These are phyloP conservation scores for Ceriagrion tenellum DNA, from an alignment of 2,888 invertebrate genomes.

Conservation along the genomic window DNA sequence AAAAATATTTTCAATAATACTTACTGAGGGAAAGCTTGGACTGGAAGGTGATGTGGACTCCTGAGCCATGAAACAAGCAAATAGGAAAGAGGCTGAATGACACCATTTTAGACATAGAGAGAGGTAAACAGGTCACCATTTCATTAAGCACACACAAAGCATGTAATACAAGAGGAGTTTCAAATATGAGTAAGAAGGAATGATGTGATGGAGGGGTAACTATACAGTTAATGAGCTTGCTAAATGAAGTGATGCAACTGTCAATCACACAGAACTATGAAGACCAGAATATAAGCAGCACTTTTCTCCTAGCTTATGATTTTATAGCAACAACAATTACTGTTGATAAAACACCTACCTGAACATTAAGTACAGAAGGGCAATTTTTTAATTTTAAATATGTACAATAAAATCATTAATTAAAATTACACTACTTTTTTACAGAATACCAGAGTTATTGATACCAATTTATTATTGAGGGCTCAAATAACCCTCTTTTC, in stretches of 20 bases:
- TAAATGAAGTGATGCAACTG: not conserved
- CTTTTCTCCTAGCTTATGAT: too few species aligned
- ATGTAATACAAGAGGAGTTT: not conserved
- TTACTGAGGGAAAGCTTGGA: slow-evolving; percentile 71
- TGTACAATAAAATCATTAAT: too few species aligned
- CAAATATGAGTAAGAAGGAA: slow-evolving; percentile 47
- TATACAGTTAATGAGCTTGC: not conserved
- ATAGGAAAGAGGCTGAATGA: slow-evolving; percentile 51
- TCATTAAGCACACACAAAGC: slow-evolving; percentile 28
- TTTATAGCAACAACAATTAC: too few species aligned
- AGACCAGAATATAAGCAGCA: not conserved
- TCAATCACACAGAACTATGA: not conserved
- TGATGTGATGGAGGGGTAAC: not conserved
- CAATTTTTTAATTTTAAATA: too few species aligned
- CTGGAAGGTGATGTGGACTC: slow-evolving; percentile 72
- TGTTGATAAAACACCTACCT: too few species aligned
- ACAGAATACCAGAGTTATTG: too few species aligned
- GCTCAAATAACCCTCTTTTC: too few species aligned
- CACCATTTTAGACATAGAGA: slow-evolving; percentile 69
- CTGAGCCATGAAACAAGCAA: slow-evolving; percentile 72
- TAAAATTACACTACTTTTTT: too few species aligned
- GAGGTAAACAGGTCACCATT: slow-evolving; percentile 17
- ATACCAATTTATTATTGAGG: too few species aligned
- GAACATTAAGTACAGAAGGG: too few species aligned
- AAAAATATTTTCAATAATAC: slow-evolving; percentile 68